Evolutionary conservation across 2,888 invertebrate genomes (phyloP).

Genomic region (Cerastis leucographa): DNA sequence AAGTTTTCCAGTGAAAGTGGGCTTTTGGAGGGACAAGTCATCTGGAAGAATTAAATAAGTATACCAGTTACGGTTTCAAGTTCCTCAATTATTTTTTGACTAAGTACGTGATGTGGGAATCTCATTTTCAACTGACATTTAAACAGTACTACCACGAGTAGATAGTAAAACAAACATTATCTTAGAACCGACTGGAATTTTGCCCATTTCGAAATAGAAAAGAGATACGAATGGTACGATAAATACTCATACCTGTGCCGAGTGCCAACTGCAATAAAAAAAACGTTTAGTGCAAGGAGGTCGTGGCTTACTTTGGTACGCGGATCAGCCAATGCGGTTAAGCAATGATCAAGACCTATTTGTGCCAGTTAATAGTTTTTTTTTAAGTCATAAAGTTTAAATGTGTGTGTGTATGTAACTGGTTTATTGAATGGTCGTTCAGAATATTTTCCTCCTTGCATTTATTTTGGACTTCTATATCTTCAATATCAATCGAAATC

Average conservation of each 20-base stretch:
- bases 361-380: conserved; percentile 27
- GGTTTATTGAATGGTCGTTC: conserved; percentile 37
- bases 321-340: conserved; percentile 56
- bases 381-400: conserved; percentile 7
- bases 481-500: too few relatives aligned
- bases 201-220: conserved; percentile 40
- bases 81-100: neutral
- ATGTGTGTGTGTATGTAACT: conserved; percentile 22
- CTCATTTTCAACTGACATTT: conserved; percentile 7
- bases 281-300: conserved; percentile 54
- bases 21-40: neutral
- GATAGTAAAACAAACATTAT: conserved; percentile 16
- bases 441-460: conserved; percentile 27
- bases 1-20: neutral
- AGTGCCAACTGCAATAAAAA: conserved; percentile 46
- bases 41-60: neutral
- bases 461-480: neutral
- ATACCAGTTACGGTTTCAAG: neutral
- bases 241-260: conserved; percentile 27
- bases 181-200: conserved; percentile 32
- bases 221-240: conserved; percentile 38
- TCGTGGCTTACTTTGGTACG: conserved; percentile 55
- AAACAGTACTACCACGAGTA: neutral
- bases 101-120: neutral
- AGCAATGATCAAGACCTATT: conserved; percentile 63